A percentile compares a stretch with the other conserved stretches of the same genome.
These are phyloP conservation scores for Drosophila diplacantha DNA, from an alignment of 2,888 invertebrate genomes.

Conservation along the genomic window DNA sequence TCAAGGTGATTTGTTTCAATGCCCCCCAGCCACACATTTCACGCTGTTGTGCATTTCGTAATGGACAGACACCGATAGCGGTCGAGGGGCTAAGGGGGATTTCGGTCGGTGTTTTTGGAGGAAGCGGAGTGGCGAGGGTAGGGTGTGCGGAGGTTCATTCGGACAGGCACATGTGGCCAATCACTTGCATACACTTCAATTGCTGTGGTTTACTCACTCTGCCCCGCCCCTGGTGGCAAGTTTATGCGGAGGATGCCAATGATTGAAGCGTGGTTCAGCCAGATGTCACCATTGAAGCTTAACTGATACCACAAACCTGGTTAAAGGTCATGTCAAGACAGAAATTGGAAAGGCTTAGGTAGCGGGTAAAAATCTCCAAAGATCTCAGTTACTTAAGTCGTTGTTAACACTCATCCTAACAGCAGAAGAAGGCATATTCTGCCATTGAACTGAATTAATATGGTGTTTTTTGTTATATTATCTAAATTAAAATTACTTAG, in stretches of 20 bases:
- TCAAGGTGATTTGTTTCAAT: slow-evolving; percentile 76
- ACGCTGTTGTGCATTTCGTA: slow-evolving; percentile 61
- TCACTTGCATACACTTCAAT: slow-evolving; percentile 67
- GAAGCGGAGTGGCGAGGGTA: slow-evolving; percentile 2
- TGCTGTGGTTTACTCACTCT: slow-evolving; percentile 34
- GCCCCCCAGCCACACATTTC: slow-evolving; percentile 63
- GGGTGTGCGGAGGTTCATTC: slow-evolving; percentile 45
- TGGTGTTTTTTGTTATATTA: too few relatives aligned
- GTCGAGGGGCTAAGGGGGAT: slow-evolving; percentile 25
- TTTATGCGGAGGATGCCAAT: slow-evolving; percentile 1
- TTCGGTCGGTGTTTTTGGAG: background rate
- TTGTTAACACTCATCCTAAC: background rate
- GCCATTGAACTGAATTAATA: background rate
- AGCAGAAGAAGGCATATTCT: background rate
- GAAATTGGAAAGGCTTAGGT: background rate
- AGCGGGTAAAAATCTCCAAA: background rate
- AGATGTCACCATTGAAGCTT: too few relatives aligned
- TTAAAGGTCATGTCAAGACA: too few relatives aligned
- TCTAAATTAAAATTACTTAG: too few relatives aligned
- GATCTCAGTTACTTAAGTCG: background rate
- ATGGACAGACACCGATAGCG: slow-evolving; percentile 40
- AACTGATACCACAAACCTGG: too few relatives aligned
- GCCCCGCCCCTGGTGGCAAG: background rate
- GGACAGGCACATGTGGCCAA: slow-evolving; percentile 66
- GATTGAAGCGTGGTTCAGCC: background rate